phyloP scores from a whole-genome alignment of 2,888 invertebrate species.

The Trilocha varians region DNA sequence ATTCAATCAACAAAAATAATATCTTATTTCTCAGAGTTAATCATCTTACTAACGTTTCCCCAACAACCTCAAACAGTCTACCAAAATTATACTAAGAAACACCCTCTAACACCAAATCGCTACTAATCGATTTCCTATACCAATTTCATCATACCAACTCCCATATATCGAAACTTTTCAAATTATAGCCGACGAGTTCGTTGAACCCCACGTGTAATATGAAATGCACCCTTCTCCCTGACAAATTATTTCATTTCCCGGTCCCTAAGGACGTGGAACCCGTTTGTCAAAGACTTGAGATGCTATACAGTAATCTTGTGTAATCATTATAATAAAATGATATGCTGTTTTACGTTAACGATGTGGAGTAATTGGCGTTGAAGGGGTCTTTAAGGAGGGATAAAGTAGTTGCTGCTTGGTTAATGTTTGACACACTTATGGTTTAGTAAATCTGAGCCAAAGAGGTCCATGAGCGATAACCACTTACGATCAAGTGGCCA shows the following conservation, averaged over 20 bases:
- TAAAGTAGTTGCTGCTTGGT: background rate
- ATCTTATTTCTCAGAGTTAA: too few species aligned
- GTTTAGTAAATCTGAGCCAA: too few species aligned
- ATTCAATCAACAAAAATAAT: too few species aligned
- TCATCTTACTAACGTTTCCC: too few species aligned
- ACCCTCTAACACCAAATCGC: too few species aligned
- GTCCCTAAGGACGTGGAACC: slow-evolving; percentile 54
- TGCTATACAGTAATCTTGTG: slow-evolving; percentile 47
- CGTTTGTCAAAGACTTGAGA: slow-evolving; percentile 47
- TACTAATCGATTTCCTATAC: background rate
- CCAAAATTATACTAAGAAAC: too few species aligned
- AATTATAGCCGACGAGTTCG: slow-evolving; percentile 24
- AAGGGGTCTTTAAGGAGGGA: background rate
- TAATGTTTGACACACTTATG: too few species aligned
- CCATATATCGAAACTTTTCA: background rate
- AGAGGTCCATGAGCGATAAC: too few species aligned
- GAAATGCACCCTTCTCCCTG: slow-evolving; percentile 61
- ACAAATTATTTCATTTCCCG: slow-evolving; percentile 73
- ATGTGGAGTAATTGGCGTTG: background rate
- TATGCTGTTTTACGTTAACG: slow-evolving; percentile 20
- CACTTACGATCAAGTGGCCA: too few species aligned
- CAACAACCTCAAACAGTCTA: too few species aligned
- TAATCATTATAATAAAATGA: slow-evolving; percentile 39
- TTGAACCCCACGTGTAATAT: slow-evolving; percentile 55
- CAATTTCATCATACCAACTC: background rate